Evolutionary conservation across 2,797 vertebrate species (phyloP), one percentile per base, ranked within the genome.

Genomic region (Pseudocheirus occidentalis): DNA sequence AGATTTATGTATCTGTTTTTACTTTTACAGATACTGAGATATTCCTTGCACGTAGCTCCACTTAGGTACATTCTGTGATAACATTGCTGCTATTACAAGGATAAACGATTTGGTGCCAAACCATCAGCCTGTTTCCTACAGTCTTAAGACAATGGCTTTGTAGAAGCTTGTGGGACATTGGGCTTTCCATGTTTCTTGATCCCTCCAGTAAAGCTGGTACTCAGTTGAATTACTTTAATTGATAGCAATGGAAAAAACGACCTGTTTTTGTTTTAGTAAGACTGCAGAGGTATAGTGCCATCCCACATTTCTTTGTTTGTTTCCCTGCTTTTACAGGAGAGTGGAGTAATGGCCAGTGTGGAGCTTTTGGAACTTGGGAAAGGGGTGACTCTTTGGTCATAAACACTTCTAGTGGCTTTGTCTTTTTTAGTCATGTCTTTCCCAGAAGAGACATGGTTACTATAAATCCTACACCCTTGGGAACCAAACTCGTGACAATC

Each of bases 401-500:
- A 81, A 55, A 46, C 89, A 13, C 95, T 97, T 98, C 91, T 92
- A 52, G 96, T 96, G 92, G 92, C 40, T 97, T 98, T 95, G 94
- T 62, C 34, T 90, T 97, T 87, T 97, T 97, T 92, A 94, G 52
- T 91, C 16, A 29, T 96, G 13, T 6, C 92, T 98, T 98, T 97
- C 91, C 87, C 53, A 56, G 98, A 92, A 95, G 95, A 54, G 87
- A 73, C 46, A 93, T 92, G 31, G 40, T 97, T 66, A 94, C 66
- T 94, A 90, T 96, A 52, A 57, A 27, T 97, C 91, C 59, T 91
- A 92, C 40, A 34, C 96, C 27, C 95, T 96, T 90, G 95, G 81
- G 94, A 97, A 94, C 57, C 66, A 96, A 95, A 95, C 94, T 96
- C 66, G 62, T 55, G 94, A 94, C 90, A 94, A 11, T 95, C 54